These are phyloP conservation scores for Leucophora obtusa DNA, from an alignment of 2,888 invertebrate genomes.

Conservation along the genomic window DNA sequence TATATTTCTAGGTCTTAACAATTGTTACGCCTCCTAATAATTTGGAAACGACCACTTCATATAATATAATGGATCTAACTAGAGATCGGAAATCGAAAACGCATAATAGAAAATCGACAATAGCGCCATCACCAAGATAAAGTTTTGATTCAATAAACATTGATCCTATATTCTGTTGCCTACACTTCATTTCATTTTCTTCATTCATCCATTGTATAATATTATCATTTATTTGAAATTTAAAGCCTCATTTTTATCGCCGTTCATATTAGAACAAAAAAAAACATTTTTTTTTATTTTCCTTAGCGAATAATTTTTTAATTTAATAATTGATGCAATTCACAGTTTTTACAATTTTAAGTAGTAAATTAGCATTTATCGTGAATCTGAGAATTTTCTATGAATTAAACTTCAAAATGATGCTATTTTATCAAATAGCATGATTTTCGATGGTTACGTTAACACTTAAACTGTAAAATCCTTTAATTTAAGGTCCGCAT, in stretches of 20 bases:
- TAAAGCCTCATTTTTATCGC: background rate
- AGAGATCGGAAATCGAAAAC: slow-evolving; percentile 40
- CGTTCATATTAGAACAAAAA: background rate
- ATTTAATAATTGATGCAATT: background rate
- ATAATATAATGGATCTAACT: slow-evolving; percentile 58
- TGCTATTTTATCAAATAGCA: too few relatives aligned
- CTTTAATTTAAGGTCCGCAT: background rate
- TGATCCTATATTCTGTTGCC: background rate
- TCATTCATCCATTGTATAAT: slow-evolving; percentile 56
- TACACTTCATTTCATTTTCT: slow-evolving; percentile 9
- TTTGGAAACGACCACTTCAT: slow-evolving; percentile 41
- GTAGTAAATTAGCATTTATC: too few relatives aligned
- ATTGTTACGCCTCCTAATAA: slow-evolving; percentile 53
- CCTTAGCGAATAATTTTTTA: background rate
- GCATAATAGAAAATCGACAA: slow-evolving; percentile 68
- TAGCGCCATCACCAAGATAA: slow-evolving; percentile 74
- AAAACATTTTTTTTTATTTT: slow-evolving; percentile 1
- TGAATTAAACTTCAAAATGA: too few relatives aligned
- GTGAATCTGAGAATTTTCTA: too few relatives aligned
- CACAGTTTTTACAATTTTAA: too few relatives aligned
- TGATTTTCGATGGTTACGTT: too few relatives aligned
- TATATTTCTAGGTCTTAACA: slow-evolving; percentile 44
- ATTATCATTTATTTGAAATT: slow-evolving; percentile 41
- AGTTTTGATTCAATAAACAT: slow-evolving; percentile 6
- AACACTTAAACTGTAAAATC: too few relatives aligned